Percentiles rank a stretch among this genome's conserved stretches.
These are phyloP conservation scores for Pipistrellus pipistrellus DNA, from an alignment of 2,797 vertebrate genomes.

Conservation along the genomic window DNA sequence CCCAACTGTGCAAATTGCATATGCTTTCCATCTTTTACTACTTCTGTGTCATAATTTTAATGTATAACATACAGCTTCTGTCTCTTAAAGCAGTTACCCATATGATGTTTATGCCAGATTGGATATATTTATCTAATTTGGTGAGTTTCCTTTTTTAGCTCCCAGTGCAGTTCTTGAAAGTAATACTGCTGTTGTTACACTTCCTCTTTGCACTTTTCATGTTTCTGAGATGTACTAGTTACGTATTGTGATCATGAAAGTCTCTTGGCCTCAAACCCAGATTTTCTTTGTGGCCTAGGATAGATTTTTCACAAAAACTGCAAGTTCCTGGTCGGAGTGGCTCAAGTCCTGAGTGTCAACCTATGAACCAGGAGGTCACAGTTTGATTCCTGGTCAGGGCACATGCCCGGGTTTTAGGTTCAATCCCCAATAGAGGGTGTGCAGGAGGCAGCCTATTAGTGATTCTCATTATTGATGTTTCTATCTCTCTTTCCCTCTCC, in stretches of 20 bases:
- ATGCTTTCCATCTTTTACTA: constrained; percentile 75
- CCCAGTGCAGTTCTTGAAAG: constrained; percentile 72
- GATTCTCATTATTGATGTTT: too few species aligned
- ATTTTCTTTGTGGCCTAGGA: constrained; percentile 53
- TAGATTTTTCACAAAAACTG: constrained; percentile 52
- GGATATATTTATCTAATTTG: constrained; percentile 80
- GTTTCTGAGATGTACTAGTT: constrained; percentile 70
- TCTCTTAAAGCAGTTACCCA: constrained; percentile 78
- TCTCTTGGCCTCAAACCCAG: constrained; percentile 51
- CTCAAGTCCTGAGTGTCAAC: too few species aligned
- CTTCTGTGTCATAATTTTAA: constrained; percentile 77
- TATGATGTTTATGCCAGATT: constrained; percentile 82
- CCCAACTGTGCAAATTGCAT: constrained; percentile 64
- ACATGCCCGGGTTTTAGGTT: too few species aligned
- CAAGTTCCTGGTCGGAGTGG: too few species aligned
- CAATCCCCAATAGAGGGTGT: too few species aligned
- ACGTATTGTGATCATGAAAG: constrained; percentile 56
- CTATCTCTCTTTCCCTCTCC: too few species aligned
- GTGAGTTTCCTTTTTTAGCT: constrained; percentile 76
- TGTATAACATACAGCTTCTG: constrained; percentile 70
- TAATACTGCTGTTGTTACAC: constrained; percentile 65
- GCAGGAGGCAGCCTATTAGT: too few species aligned
- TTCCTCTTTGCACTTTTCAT: constrained; percentile 72
- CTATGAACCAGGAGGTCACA: too few species aligned
- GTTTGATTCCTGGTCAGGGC: too few species aligned